A percentile compares a stretch with the other conserved stretches of the same genome.
These are phyloP conservation scores for Dinothrombium tinctorium DNA, from an alignment of 1,140 invertebrate species.

Conservation along the genomic window DNA sequence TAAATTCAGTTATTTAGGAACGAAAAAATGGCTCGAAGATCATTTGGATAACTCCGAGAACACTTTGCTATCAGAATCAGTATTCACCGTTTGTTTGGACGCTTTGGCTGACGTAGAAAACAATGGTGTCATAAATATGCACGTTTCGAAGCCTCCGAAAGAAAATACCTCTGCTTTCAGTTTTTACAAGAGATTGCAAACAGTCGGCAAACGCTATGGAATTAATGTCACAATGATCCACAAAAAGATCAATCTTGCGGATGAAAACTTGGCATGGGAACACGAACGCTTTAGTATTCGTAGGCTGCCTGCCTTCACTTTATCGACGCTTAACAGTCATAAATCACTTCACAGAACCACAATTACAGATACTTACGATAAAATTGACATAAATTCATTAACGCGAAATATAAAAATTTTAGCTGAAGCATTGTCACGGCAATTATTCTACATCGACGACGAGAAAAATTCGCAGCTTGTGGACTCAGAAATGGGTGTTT, in stretches of 20 bases:
- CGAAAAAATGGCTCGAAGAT: conserved; percentile 88
- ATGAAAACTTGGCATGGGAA: conserved; percentile 79
- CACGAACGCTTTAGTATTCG: conserved; percentile 87
- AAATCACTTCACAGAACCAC: conserved; percentile 19
- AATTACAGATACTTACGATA: conserved; percentile 25
- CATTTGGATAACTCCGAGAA: conserved; percentile 49
- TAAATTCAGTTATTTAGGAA: conserved; percentile 83
- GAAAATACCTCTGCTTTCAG: conserved; percentile 45
- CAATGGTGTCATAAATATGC: conserved; percentile 39
- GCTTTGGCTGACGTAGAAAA: conserved; percentile 33
- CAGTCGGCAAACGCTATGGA: not conserved
- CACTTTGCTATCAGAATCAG: conserved; percentile 38
- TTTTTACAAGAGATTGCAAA: conserved; percentile 34
- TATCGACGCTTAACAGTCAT: conserved; percentile 44
- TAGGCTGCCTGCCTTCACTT: conserved; percentile 63
- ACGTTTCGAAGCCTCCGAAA: conserved; percentile 87
- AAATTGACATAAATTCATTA: conserved; percentile 33
- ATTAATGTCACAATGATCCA: conserved; percentile 49
- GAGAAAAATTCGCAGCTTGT: conserved; percentile 14
- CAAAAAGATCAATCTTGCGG: conserved; percentile 93
- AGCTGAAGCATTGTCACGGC: conserved; percentile 54
- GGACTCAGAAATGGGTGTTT: conserved; percentile 2
- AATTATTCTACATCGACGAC: conserved; percentile 54
- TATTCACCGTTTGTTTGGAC: conserved; percentile 74
- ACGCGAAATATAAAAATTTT: conserved; percentile 44